Evolutionary conservation across 2,888 invertebrate genomes (phyloP).

Genomic region (Steinernema carpocapsae): DNA sequence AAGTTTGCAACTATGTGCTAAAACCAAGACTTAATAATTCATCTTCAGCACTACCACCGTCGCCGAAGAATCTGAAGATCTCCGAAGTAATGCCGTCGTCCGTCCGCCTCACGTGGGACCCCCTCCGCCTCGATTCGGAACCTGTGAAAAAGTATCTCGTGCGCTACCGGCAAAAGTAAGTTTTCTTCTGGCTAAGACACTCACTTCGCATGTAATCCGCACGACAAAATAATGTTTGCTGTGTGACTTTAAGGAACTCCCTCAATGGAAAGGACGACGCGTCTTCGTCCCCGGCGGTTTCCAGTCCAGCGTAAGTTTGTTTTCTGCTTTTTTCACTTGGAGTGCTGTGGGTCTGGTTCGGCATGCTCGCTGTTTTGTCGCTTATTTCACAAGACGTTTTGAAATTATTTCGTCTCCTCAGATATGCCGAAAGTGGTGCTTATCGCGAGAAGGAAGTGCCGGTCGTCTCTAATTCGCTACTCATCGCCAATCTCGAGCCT

Average conservation of each 20-base stretch:
- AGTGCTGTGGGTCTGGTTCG: constrained; percentile 18
- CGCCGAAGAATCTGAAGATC: constrained; percentile 86
- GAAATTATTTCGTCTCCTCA: constrained; percentile 36
- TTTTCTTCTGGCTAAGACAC: constrained; percentile 67
- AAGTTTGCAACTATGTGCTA: no score
- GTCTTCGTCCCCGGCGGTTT: not conserved
- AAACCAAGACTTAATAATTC: not conserved
- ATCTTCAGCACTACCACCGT: constrained; percentile 82
- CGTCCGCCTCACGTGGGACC: constrained; percentile 89
- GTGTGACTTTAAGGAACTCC: constrained; percentile 22
- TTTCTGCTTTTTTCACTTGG: constrained; percentile 13
- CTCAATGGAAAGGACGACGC: not conserved
- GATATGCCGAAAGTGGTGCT: constrained; percentile 49
- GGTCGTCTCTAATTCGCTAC: constrained; percentile 44
- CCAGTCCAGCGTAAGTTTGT: not conserved
- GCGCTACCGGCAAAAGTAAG: constrained; percentile 92
- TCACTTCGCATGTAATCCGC: constrained; percentile 19
- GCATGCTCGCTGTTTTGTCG: not conserved
- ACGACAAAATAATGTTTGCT: constrained; percentile 7
- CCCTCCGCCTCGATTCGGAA: constrained; percentile 77
- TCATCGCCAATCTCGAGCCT: constrained; percentile 49
- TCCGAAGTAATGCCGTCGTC: constrained; percentile 92
- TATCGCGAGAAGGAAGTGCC: constrained; percentile 46
- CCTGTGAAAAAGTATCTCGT: constrained; percentile 90
- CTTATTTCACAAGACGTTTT: constrained; percentile 20